These are phyloP conservation scores for Bimastos eiseni DNA, from an alignment of 2,888 invertebrate genomes.

Conservation along the genomic window DNA sequence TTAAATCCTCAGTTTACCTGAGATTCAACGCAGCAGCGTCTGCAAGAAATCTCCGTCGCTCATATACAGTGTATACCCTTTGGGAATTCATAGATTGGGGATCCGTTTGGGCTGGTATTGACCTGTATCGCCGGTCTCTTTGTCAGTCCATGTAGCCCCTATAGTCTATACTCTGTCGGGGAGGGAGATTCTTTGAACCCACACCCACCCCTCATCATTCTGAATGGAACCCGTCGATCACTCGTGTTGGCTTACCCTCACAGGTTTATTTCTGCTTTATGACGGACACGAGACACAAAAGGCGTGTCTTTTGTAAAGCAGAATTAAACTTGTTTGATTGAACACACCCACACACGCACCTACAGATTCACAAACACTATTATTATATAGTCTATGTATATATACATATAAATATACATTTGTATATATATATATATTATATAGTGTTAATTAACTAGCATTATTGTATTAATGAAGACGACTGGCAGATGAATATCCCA, in stretches of 20 bases:
- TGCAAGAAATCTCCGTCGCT: not conserved
- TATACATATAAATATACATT: no score
- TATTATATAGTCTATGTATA: no score
- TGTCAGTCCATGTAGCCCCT: not conserved
- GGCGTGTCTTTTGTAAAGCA: not conserved
- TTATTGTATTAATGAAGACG: not conserved
- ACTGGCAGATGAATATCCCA: not conserved
- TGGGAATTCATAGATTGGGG: no score
- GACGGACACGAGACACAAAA: no score
- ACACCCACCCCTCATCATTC: not conserved
- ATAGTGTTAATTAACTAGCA: not conserved
- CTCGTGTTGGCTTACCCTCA: not conserved
- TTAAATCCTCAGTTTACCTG: not conserved
- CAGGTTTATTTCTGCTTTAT: no score
- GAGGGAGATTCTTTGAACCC: not conserved
- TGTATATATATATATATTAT: no score
- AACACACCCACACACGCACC: not conserved
- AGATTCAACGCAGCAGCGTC: not conserved
- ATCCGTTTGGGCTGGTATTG: not conserved
- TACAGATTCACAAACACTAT: no score
- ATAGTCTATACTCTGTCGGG: not conserved
- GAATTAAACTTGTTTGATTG: not conserved
- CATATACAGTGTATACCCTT: not conserved
- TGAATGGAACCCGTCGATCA: not conserved
- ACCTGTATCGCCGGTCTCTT: not conserved